phyloP scores from a whole-genome alignment of 2,113 vertebrate species.

The Dicrurus megarhynchus region DNA sequence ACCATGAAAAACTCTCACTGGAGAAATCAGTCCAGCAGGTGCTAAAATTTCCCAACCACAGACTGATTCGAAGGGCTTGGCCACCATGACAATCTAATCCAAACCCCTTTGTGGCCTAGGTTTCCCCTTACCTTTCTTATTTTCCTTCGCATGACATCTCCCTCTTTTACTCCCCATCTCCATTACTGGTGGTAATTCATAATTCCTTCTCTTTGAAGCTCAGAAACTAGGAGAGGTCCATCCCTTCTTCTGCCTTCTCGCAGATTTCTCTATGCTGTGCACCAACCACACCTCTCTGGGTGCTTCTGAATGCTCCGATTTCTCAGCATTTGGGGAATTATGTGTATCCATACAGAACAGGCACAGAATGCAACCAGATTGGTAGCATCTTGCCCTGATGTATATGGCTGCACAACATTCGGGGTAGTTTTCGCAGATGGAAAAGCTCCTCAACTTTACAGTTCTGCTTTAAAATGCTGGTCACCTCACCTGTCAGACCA shows the following conservation, averaged over 20 bases:
- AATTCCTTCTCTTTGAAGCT: not conserved
- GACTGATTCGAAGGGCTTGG: not conserved
- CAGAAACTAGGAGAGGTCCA: not conserved
- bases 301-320: accelerated
- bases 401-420: not conserved
- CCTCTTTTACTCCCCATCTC: not conserved
- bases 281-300: accelerated
- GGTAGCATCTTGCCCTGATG: not conserved
- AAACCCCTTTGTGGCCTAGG: not conserved
- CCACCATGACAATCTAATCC: not conserved
- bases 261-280: not conserved
- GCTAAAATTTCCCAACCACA: not conserved
- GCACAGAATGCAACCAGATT: not conserved
- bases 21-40: not conserved
- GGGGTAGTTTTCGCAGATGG: not conserved
- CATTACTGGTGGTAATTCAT: not conserved
- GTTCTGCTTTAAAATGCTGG: not conserved
- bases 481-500: not conserved
- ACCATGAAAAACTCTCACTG: not conserved
- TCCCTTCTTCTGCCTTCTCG: not conserved
- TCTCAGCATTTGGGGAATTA: not conserved
- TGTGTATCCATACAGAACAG: not conserved
- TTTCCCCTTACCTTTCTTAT: not conserved
- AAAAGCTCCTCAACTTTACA: not conserved
- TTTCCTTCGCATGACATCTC: not conserved